Percentiles rank a stretch among this genome's conserved stretches.
These are phyloP conservation scores for Geococcyx californianus DNA, from an alignment of 2,113 vertebrate species.

Conservation along the genomic window DNA sequence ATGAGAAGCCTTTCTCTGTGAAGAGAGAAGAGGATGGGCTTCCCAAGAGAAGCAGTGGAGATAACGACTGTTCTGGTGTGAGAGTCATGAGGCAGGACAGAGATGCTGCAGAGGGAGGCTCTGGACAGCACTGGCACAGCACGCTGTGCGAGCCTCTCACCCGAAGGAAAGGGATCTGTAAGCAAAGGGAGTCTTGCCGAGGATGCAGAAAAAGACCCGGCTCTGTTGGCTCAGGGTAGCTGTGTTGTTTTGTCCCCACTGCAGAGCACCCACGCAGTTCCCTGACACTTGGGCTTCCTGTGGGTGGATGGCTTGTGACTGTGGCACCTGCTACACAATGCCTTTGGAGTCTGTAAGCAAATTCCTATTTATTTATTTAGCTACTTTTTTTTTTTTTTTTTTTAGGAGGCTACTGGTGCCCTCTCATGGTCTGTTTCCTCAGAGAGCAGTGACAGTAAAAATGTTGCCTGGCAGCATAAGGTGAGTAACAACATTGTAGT, in stretches of 20 bases:
- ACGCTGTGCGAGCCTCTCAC: not conserved
- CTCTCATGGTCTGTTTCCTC: not conserved
- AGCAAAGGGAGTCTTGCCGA: not conserved
- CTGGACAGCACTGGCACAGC: not conserved
- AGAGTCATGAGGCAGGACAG: not conserved
- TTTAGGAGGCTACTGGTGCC: not conserved
- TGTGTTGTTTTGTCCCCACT: not conserved
- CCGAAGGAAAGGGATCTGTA: not conserved
- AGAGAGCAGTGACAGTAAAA: not conserved
- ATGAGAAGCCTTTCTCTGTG: not conserved
- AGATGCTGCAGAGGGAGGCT: not conserved
- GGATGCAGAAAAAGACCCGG: not conserved
- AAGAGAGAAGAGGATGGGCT: not conserved
- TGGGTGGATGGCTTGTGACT: not conserved
- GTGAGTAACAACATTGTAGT: not conserved
- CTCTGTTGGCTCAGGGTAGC: not conserved
- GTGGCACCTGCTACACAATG: not conserved
- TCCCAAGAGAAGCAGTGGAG: not conserved
- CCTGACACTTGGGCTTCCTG: not conserved
- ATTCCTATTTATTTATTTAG: not conserved
- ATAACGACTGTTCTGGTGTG: not conserved
- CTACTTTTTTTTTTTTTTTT: not conserved
- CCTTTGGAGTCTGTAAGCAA: not conserved
- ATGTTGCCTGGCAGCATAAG: not conserved
- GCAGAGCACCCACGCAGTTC: rapidly evolving